Conservation (phyloP, 2,888 invertebrate genomes). For the Ormyrus labotus region DNA sequence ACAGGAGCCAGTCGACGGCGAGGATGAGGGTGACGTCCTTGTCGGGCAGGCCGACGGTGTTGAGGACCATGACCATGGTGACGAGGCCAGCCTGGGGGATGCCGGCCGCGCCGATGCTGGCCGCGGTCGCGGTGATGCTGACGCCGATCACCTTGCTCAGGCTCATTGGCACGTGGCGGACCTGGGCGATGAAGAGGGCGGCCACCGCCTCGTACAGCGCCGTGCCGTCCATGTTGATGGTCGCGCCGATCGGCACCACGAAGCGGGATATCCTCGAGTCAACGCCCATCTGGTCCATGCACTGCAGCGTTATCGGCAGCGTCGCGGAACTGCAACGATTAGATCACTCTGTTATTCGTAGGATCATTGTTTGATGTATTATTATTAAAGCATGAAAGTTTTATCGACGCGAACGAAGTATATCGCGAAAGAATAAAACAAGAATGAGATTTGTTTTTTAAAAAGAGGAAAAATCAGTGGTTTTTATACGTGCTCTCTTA, state of each 20-base stretch:
- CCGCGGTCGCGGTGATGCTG: conserved; percentile 97
- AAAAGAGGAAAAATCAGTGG: no score
- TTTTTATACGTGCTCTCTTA: no score
- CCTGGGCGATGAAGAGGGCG: conserved; percentile 97
- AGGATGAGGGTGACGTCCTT: conserved; percentile 93
- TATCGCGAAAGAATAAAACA: no score
- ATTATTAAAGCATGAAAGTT: no score
- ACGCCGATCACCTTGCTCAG: conserved; percentile 94
- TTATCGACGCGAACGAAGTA: no score
- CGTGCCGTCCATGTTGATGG: conserved; percentile 98
- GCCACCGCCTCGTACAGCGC: conserved; percentile 98
- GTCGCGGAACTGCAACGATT: conserved; percentile 86
- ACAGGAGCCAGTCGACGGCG: conserved; percentile 95
- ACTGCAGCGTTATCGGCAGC: conserved; percentile 95
- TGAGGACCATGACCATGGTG: conserved; percentile 97
- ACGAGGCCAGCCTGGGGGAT: conserved; percentile 97
- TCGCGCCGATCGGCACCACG: conserved; percentile 97
- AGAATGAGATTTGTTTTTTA: no score
- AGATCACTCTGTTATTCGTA: neutral
- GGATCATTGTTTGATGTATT: no score
- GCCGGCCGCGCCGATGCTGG: conserved; percentile 97
- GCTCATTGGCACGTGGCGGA: conserved; percentile 86
- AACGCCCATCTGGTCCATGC: conserved; percentile 93
- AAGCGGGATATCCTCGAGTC: conserved; percentile 95
- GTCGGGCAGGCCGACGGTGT: conserved; percentile 91